Conservation (phyloP, 2,888 invertebrate species). For the Conchocele bisecta region DNA sequence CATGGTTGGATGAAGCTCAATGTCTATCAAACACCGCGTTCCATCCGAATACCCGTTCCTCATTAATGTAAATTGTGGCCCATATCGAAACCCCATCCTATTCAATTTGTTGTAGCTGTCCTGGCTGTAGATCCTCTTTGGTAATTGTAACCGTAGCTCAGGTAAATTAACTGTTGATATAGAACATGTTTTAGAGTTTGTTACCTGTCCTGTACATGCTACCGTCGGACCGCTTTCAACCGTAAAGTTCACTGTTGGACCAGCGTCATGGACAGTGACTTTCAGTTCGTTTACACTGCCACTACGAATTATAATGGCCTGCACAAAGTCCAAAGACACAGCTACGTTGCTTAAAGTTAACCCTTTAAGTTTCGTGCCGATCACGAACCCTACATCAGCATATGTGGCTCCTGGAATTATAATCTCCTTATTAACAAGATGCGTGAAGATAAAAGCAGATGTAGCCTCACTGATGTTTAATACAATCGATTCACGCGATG, state of each 20-base stretch:
- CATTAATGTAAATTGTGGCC: background rate
- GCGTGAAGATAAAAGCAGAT: constrained; percentile 45
- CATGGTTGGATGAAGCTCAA: background rate
- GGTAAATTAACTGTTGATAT: no score
- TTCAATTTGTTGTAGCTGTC: constrained; percentile 4
- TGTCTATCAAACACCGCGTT: background rate
- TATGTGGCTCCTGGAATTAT: constrained; percentile 61
- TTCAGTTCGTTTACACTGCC: background rate
- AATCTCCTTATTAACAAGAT: constrained; percentile 37
- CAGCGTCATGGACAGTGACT: background rate
- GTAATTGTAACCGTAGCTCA: background rate
- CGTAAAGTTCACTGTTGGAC: background rate
- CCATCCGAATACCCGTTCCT: background rate
- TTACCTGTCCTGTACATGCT: background rate
- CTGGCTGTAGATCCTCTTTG: background rate
- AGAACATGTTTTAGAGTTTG: no score
- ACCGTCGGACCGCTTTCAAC: background rate
- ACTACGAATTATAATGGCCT: background rate
- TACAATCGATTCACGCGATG: no score
- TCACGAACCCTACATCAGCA: constrained; percentile 56
- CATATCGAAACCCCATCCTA: constrained; percentile 8
- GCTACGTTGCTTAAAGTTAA: background rate
- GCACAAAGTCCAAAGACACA: constrained; percentile 5
- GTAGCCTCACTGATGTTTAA: background rate
- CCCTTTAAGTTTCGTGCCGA: constrained; percentile 13